Evolutionary conservation across 64 coral and sea anemone genomes (phyloP), one percentile per base, ranked within the genome.

Genomic region (Montipora sp.): DNA sequence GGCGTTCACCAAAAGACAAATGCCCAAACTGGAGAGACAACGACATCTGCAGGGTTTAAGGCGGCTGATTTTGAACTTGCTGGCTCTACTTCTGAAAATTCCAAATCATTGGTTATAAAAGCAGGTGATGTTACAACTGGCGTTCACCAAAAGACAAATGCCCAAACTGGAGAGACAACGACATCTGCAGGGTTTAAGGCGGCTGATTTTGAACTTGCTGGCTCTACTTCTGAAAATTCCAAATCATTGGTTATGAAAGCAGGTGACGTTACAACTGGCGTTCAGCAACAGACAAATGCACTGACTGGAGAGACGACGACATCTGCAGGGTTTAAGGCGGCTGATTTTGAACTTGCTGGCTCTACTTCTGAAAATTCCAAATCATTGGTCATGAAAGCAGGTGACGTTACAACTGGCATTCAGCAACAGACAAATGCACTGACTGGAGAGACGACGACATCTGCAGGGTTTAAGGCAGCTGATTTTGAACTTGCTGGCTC

Each of bases 401-500:
- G 16, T 21, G 71, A 74, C 1, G 14, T 74, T 0, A 74, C 0
- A 21, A 51, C 48, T 70, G 67, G 67, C 6, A 1, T 81, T 50
- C 47, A 51, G 1, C 48, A 81, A 81, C 27, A 81, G 57, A 81
- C 0, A 51, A 59, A 81, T 12, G 5, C 11, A 1, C 10, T 4
- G 79, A 81, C 79, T 48, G 79, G 24, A 11, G 57, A 90, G 8
- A 77, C 20, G 7, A 79, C 51, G 14, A 61, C 77, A 43, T 27
- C 51, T 44, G 75, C 47, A 22, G 77, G 21, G 6, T 0, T 90
- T 66, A 22, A 90, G 36, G 8, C 5, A 14, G 75, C 51, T 14
- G 88, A 90, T 65, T 12, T 79, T 44, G 9, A 78, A 66, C 0
- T 90, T 45, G 58, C 15, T 14, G 23, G 21, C 55, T 59, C 87